phyloP scores from a whole-genome alignment of 2,888 invertebrate species.

The Zootermopsis nevadensis region DNA sequence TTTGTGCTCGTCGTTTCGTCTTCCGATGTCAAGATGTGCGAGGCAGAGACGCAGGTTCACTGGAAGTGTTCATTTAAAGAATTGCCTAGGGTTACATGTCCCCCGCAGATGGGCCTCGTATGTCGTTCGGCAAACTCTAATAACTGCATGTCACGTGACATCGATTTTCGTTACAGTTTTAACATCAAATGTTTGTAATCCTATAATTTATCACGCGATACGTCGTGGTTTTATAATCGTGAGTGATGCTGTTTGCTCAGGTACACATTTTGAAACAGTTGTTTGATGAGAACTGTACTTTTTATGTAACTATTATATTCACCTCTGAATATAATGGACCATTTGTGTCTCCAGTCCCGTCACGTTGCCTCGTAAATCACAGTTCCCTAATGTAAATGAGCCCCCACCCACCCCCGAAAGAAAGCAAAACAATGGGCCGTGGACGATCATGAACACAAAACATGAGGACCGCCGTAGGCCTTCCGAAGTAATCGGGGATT shows the following conservation, averaged over 20 bases:
- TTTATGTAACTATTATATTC: neutral
- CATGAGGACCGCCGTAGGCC: neutral
- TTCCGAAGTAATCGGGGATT: conserved; percentile 11
- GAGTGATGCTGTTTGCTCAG: neutral
- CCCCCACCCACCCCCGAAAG: neutral
- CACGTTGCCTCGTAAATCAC: conserved; percentile 30
- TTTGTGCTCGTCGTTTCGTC: too few relatives aligned
- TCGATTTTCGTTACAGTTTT: too few relatives aligned
- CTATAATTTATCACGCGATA: neutral
- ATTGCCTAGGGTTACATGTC: too few relatives aligned
- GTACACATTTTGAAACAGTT: neutral
- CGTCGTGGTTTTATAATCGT: neutral
- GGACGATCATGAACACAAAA: conserved; percentile 20
- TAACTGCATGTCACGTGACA: too few relatives aligned
- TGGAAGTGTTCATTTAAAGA: too few relatives aligned
- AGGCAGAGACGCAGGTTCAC: too few relatives aligned
- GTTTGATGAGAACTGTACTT: neutral
- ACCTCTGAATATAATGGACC: conserved; percentile 30
- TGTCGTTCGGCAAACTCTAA: too few relatives aligned
- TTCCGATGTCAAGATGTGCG: too few relatives aligned
- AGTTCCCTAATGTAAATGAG: conserved; percentile 31
- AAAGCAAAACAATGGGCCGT: conserved; percentile 7
- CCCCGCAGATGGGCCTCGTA: too few relatives aligned
- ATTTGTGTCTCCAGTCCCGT: conserved; percentile 27
- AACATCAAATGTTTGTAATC: too few relatives aligned